Evolutionary conservation across 2,888 invertebrate species (phyloP).

Genomic region (Euplexia lucipara): DNA sequence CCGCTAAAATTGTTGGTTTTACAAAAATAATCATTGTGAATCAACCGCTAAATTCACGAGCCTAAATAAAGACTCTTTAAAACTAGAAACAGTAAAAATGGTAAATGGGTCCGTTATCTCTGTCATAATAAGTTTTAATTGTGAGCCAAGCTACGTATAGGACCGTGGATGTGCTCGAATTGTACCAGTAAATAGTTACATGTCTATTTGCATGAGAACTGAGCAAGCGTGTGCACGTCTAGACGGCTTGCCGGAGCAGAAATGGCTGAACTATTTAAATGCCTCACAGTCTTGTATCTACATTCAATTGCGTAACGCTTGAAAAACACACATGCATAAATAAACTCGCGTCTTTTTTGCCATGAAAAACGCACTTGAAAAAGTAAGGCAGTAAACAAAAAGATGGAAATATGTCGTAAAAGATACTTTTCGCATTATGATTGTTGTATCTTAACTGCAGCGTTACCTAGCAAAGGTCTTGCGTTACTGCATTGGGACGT

Average conservation of each 20-base stretch:
- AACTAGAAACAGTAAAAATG: slow-evolving; percentile 62
- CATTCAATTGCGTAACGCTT: slow-evolving; percentile 79
- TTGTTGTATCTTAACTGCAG: too few relatives aligned
- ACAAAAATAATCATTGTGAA: slow-evolving; percentile 20
- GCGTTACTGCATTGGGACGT: too few relatives aligned
- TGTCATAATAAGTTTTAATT: slow-evolving; percentile 76
- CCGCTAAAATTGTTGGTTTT: slow-evolving; percentile 17
- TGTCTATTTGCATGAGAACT: slow-evolving; percentile 82
- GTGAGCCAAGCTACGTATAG: slow-evolving; percentile 68
- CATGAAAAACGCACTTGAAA: too few relatives aligned
- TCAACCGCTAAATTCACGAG: slow-evolving; percentile 36
- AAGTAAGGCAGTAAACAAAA: too few relatives aligned
- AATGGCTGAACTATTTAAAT: slow-evolving; percentile 86
- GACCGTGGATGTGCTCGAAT: slow-evolving; percentile 73
- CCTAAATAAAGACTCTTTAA: slow-evolving; percentile 52
- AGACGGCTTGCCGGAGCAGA: slow-evolving; percentile 70
- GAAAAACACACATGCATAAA: too few relatives aligned
- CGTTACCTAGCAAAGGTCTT: too few relatives aligned
- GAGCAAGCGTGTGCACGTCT: slow-evolving; percentile 71
- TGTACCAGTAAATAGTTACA: slow-evolving; percentile 75
- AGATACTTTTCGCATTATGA: too few relatives aligned
- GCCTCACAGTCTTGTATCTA: slow-evolving; percentile 76
- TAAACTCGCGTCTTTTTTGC: too few relatives aligned
- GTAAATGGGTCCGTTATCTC: slow-evolving; percentile 60
- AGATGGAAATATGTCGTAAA: not conserved